Percentiles rank a stretch among this genome's conserved stretches.
These are phyloP conservation scores for Tinea trinotella DNA, from an alignment of 2,888 invertebrate genomes.

Conservation along the genomic window DNA sequence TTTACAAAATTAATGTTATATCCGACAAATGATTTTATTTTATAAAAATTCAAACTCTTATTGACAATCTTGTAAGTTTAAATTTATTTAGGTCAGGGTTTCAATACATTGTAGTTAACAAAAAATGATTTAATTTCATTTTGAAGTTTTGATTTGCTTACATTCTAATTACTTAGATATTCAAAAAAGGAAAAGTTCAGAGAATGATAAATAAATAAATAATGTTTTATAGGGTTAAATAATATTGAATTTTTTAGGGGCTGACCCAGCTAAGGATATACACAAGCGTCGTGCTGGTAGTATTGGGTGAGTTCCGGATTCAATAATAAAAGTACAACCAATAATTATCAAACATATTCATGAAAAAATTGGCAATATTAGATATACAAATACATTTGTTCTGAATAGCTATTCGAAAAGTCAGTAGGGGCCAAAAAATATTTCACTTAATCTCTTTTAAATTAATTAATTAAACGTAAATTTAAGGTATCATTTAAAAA, in stretches of 20 bases:
- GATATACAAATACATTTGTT: too few relatives aligned
- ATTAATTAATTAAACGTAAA: too few relatives aligned
- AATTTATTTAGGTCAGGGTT: slow-evolving; percentile 16
- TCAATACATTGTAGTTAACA: neutral
- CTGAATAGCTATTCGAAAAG: too few relatives aligned
- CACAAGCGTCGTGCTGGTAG: slow-evolving; percentile 85
- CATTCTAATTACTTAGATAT: neutral
- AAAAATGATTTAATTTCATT: neutral
- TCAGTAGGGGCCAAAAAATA: neutral
- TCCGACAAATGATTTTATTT: neutral
- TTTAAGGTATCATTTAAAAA: too few relatives aligned
- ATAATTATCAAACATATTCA: too few relatives aligned
- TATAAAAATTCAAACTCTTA: neutral
- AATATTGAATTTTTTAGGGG: slow-evolving; percentile 68
- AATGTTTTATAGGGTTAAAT: slow-evolving; percentile 5
- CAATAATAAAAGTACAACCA: neutral
- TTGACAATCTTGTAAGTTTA: neutral
- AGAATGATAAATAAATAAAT: too few relatives aligned
- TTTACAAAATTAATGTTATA: slow-evolving; percentile 1
- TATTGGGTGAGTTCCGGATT: slow-evolving; percentile 77
- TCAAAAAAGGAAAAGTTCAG: too few relatives aligned
- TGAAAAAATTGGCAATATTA: too few relatives aligned
- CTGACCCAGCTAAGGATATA: slow-evolving; percentile 85
- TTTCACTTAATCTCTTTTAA: too few relatives aligned
- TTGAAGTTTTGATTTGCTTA: neutral